A percentile compares a stretch with the other conserved stretches of the same genome.
Conservation (phyloP, 2,113 vertebrate genomes). For the Ochotona curzoniae region DNA sequence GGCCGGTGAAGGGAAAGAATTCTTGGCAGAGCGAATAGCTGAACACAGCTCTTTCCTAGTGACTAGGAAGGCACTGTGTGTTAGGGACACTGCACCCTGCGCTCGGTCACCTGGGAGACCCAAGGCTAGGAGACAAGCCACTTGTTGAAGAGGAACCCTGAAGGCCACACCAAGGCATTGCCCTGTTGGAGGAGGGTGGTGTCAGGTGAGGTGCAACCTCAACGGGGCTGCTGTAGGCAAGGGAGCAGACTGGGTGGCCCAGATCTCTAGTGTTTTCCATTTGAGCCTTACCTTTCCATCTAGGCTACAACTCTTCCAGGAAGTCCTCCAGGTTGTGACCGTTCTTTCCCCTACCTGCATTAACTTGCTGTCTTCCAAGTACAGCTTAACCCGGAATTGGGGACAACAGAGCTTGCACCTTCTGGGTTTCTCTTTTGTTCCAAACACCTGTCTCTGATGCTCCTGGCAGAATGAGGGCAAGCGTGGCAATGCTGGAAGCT, state of each 20-base stretch:
- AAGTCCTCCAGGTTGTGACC: neutral
- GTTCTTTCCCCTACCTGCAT: too few species aligned
- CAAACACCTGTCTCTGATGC: neutral
- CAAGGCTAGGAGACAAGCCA: neutral
- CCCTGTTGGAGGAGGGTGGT: neutral
- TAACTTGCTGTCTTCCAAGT: neutral
- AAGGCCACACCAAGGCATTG: neutral
- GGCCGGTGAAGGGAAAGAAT: neutral
- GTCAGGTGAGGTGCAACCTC: neutral
- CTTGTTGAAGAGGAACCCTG: constrained; percentile 5
- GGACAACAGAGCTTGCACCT: neutral
- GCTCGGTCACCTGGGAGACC: neutral
- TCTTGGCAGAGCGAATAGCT: neutral
- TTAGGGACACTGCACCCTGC: neutral
- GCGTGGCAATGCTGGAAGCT: neutral
- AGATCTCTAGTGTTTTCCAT: neutral
- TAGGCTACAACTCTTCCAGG: too few species aligned
- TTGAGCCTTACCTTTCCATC: neutral
- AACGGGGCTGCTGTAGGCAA: neutral
- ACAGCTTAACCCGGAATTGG: neutral
- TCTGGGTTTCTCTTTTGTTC: constrained; percentile 14
- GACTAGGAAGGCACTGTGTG: neutral
- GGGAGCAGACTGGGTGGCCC: neutral
- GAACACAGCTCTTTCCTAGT: neutral
- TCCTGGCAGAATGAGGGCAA: neutral